Percentiles rank a stretch among this genome's conserved stretches.
These are phyloP conservation scores for Hemibagrus wyckioides DNA, from an alignment of 2,113 vertebrate genomes.

Conservation along the genomic window DNA sequence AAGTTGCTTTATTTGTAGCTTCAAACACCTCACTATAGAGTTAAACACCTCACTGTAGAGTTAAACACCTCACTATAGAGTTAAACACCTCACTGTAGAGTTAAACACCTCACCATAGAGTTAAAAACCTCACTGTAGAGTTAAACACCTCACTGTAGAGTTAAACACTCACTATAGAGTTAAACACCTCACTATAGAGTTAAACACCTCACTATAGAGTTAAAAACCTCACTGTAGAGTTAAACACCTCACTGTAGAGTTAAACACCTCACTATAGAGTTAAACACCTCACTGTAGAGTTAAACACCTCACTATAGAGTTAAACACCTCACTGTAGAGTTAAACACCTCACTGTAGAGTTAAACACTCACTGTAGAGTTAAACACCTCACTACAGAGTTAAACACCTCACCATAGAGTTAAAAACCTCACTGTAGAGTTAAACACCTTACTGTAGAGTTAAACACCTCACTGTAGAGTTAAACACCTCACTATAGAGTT, in stretches of 20 bases:
- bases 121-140: too few species aligned
- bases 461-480: background rate
- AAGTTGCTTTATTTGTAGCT: background rate
- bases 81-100: too few species aligned
- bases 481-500: background rate
- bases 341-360: background rate
- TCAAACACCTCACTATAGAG: background rate
- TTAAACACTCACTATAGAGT: too few species aligned
- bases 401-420: background rate
- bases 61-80: background rate
- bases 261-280: background rate
- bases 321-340: too few species aligned
- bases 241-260: background rate
- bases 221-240: too few species aligned
- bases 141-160: background rate
- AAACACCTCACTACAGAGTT: background rate
- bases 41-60: background rate
- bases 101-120: background rate
- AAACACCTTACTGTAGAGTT: too few species aligned
- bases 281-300: too few species aligned
- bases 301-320: background rate
- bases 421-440: background rate
- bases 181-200: background rate
- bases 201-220: background rate
- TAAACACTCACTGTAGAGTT: too few species aligned